Conservation (phyloP, 2,797 vertebrate genomes). For the Notolabrus celidotus region DNA sequence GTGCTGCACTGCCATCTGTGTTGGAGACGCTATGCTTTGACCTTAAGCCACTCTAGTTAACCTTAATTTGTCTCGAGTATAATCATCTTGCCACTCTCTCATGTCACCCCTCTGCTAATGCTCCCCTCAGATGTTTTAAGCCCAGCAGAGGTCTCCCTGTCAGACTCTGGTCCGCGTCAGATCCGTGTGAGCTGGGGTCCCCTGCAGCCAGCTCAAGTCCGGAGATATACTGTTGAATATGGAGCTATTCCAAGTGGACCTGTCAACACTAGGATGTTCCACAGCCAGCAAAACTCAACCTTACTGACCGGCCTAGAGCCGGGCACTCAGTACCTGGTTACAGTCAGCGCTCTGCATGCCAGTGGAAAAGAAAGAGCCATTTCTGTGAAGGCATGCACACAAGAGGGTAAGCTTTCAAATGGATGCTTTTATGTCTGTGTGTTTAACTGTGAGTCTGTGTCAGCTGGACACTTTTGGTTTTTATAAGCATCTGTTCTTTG, state of each 20-base stretch:
- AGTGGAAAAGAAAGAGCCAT: conserved; percentile 87
- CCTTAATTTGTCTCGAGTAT: background rate
- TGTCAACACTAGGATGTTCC: conserved; percentile 73
- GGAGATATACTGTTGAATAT: conserved; percentile 86
- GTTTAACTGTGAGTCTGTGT: background rate
- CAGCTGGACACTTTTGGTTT: background rate
- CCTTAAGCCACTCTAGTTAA: background rate
- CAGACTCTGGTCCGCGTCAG: conserved; percentile 82
- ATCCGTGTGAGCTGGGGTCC: conserved; percentile 92
- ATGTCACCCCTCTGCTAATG: background rate
- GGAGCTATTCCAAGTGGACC: conserved; percentile 83
- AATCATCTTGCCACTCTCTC: background rate
- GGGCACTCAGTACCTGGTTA: conserved; percentile 90
- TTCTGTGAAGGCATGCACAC: conserved; percentile 91
- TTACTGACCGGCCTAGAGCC: conserved; percentile 85
- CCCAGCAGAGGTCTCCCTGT: conserved; percentile 85
- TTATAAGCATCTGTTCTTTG: conserved; percentile 4
- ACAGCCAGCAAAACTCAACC: conserved; percentile 77
- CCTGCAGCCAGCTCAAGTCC: conserved; percentile 66
- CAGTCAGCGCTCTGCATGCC: conserved; percentile 86
- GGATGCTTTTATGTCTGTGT: background rate
- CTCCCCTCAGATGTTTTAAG: conserved; percentile 76
- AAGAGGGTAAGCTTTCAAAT: conserved; percentile 72
- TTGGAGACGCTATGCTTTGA: background rate
- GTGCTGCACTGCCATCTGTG: background rate